Base-by-base conservation (phyloP, 2,113 vertebrate species). In the Lanius collurio region DNA sequence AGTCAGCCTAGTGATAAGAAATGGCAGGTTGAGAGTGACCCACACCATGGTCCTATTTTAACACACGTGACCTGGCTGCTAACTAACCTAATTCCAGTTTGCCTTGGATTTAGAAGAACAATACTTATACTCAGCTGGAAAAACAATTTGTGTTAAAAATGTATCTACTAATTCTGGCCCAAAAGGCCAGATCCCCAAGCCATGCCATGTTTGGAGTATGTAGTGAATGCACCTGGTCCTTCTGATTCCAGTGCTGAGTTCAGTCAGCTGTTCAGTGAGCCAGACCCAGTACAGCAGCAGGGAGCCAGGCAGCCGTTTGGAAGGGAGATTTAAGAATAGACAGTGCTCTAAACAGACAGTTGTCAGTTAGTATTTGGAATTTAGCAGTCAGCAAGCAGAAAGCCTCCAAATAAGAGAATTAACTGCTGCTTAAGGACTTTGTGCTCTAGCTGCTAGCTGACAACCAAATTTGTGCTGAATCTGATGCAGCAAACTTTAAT, bases 401-500 rank as follows among this genome's bases (percentile, higher is more conserved):
- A 77, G 23, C 52, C 68, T 95, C 59, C 73, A 67, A 83, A 65
- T 46, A 86, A 70, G 64, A 76, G 64, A 92, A 86, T 86, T 73
- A 94, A 91, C 63, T 69, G 55, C 87, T 83, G 35, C 55, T 28
- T 44, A 87, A 77, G 68, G 77, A 76, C 55, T 93, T 93, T 94
- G 80, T 74, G 74, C 64, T 86, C n/a, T 62, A 37, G 74, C 44
- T 87, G 42, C 64, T 73, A 65, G 64, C 64, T 80, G 73, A 83
- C 59, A 89, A 83, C 37, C 74, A 87, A 91, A 83, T 78, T 65
- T 91, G 42, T 95, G 87, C 73, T 89, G 60, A 81, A 84, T 77
- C 83, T 74, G 77, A 81, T 70, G 68, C 77, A 78, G 74, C 26
- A 56, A 94, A 63, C 55, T 78, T 92, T 94, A 92, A 96, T 84